Conservation (phyloP, 2,113 vertebrate genomes). For the Pungitius pungitius region DNA sequence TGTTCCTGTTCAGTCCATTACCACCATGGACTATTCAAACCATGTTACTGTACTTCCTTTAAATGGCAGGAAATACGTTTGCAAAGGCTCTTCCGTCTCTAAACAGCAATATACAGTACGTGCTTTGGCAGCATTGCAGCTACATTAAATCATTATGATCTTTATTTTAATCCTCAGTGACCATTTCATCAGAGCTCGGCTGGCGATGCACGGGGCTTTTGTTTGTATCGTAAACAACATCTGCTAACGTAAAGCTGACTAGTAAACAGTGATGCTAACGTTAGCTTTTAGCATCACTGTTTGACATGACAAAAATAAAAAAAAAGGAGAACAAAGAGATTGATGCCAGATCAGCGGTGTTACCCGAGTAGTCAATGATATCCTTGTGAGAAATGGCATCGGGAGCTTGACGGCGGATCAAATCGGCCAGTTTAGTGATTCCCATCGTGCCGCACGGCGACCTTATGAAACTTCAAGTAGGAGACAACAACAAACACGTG, state of each 20-base stretch:
- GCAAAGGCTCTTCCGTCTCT: not conserved
- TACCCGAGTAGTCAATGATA: constrained; percentile 79
- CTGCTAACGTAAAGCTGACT: not conserved
- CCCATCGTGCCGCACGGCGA: constrained; percentile 65
- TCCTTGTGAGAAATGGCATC: constrained; percentile 68
- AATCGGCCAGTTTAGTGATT: constrained; percentile 77
- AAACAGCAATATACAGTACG: not conserved
- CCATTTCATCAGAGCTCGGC: not conserved
- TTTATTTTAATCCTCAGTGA: not conserved
- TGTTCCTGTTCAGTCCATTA: not conserved
- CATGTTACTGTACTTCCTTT: not conserved
- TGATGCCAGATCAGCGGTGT: not conserved
- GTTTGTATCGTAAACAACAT: not conserved
- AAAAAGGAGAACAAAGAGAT: not conserved
- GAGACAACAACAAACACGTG: not conserved
- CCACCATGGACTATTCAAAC: not conserved
- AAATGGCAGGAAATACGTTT: not conserved
- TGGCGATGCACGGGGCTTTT: not conserved
- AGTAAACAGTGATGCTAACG: constrained; percentile 24
- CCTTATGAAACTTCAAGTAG: not conserved
- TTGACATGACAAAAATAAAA: accelerated
- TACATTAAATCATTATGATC: not conserved
- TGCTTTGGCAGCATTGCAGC: not conserved
- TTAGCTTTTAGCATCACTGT: constrained; percentile 3
- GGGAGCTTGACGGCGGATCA: constrained; percentile 74